phyloP scores from a whole-genome alignment of 1,140 invertebrate genomes.

The Zeugodacus cucurbitae region DNA sequence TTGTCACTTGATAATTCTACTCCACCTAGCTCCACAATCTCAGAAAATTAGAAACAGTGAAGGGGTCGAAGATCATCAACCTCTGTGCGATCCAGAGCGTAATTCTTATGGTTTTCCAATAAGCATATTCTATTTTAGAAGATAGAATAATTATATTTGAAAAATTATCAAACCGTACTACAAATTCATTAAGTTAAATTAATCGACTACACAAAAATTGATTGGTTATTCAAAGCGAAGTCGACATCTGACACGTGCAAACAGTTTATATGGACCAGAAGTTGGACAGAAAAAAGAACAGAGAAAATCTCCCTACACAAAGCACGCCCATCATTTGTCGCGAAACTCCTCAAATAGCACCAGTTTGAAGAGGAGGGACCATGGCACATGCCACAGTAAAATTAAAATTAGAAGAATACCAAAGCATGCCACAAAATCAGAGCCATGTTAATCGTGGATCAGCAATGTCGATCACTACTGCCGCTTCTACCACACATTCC shows the following conservation, averaged over 20 bases:
- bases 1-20: too few species aligned
- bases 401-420: not conserved
- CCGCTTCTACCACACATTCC: not conserved
- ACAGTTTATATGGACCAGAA: not conserved
- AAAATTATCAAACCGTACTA: too few species aligned
- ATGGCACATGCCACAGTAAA: not conserved
- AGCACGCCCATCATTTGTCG: conserved; percentile 11
- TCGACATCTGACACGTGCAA: not conserved
- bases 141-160: too few species aligned
- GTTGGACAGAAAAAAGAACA: not conserved
- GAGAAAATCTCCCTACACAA: not conserved
- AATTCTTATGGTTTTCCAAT: too few species aligned
- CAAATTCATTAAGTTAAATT: not conserved
- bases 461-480: too few species aligned
- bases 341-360: not conserved
- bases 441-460: not conserved
- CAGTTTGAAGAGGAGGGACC: not conserved
- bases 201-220: not conserved
- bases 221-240: not conserved
- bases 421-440: not conserved
- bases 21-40: too few species aligned
- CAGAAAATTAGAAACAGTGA: too few species aligned
- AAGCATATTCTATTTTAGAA: too few species aligned
- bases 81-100: too few species aligned
- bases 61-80: too few species aligned